A percentile compares a stretch with the other conserved stretches of the same genome.
These are phyloP conservation scores for Gila robusta DNA, from an alignment of 2,797 vertebrate genomes.

Conservation along the genomic window DNA sequence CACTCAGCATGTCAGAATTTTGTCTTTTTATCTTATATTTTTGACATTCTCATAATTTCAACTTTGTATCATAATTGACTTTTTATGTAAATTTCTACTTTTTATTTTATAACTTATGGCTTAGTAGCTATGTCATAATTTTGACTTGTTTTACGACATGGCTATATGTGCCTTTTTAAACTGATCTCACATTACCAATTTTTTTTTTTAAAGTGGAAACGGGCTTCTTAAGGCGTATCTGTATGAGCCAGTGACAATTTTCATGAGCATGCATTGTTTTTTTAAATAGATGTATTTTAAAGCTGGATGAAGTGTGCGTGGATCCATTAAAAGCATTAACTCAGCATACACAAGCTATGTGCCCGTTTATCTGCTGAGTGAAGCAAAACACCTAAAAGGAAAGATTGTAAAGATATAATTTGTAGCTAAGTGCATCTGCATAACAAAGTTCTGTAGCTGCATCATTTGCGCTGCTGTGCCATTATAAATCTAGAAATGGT, in stretches of 20 bases:
- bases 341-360: slow-evolving; percentile 2
- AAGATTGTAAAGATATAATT: slow-evolving; percentile 19
- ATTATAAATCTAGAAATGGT: slow-evolving; percentile 19
- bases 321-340: slow-evolving; percentile 22
- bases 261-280: not conserved
- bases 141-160: not conserved
- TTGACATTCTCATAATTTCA: not conserved
- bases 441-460: slow-evolving; percentile 27
- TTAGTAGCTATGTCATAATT: not conserved
- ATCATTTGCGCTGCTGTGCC: not conserved
- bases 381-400: slow-evolving; percentile 26
- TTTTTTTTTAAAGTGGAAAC: not conserved
- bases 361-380: slow-evolving; percentile 14
- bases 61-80: not conserved
- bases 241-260: not conserved
- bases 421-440: slow-evolving; percentile 35
- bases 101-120: not conserved
- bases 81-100: not conserved
- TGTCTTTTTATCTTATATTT: not conserved
- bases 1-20: not conserved
- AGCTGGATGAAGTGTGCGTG: not conserved
- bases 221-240: not conserved
- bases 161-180: not conserved
- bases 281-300: not conserved
- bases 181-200: not conserved